These are phyloP conservation scores for Hypselothyrea guttata DNA, from an alignment of 2,888 invertebrate species.

Conservation along the genomic window DNA sequence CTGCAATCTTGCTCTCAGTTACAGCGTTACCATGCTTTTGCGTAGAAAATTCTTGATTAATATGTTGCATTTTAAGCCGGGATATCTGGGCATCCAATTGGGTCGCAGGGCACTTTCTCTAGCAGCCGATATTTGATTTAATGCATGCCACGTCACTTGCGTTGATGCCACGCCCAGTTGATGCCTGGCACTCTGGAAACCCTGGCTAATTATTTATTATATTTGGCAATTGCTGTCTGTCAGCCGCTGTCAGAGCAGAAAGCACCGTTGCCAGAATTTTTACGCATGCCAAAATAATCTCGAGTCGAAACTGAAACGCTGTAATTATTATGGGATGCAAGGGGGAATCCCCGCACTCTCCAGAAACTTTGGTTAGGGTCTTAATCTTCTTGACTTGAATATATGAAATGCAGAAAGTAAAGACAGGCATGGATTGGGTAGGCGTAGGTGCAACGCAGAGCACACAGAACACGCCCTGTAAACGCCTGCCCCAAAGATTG, in stretches of 20 bases:
- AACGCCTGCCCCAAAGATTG: slow-evolving; percentile 67
- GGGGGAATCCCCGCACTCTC: not conserved
- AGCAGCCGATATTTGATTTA: slow-evolving; percentile 77
- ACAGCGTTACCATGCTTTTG: no score
- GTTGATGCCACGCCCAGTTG: slow-evolving; percentile 59
- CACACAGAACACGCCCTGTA: slow-evolving; percentile 67
- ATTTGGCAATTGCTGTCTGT: slow-evolving; percentile 80
- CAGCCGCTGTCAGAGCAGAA: slow-evolving; percentile 70
- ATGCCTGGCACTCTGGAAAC: slow-evolving; percentile 39
- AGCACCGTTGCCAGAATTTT: slow-evolving; percentile 75
- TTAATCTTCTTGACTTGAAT: slow-evolving; percentile 60
- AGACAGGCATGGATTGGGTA: slow-evolving; percentile 35
- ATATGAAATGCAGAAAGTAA: slow-evolving; percentile 6
- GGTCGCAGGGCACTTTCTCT: slow-evolving; percentile 70
- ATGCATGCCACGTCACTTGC: slow-evolving; percentile 73
- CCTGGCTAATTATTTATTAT: slow-evolving; percentile 79
- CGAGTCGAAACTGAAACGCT: slow-evolving; percentile 34
- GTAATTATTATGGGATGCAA: slow-evolving; percentile 61
- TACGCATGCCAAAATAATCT: slow-evolving; percentile 65
- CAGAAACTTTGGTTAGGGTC: slow-evolving; percentile 58
- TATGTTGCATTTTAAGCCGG: slow-evolving; percentile 8
- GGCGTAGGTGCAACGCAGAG: slow-evolving; percentile 81
- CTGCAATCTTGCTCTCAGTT: no score
- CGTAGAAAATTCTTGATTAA: no score
- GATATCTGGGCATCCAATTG: slow-evolving; percentile 51